phyloP scores from a whole-genome alignment of 2,888 invertebrate species.

The Phengaris arion region DNA sequence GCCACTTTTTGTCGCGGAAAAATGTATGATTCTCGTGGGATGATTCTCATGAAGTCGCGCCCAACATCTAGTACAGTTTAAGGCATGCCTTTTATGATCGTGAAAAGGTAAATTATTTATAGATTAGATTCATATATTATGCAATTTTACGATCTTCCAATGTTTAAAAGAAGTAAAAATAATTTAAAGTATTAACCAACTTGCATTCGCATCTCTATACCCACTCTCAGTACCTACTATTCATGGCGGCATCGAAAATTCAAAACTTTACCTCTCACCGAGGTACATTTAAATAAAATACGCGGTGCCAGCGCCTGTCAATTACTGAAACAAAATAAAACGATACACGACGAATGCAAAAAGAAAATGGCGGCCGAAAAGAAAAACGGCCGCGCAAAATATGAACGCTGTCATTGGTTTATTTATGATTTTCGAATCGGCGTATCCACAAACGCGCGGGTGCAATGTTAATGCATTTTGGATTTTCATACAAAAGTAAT shows the following conservation, averaged over 20 bases:
- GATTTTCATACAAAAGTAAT: not conserved
- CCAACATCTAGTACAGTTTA: no score
- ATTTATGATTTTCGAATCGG: not conserved
- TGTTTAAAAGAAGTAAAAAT: no score
- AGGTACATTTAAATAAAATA: not conserved
- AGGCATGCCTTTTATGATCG: no score
- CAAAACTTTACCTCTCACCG: not conserved
- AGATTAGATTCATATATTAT: no score
- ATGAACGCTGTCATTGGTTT: not conserved
- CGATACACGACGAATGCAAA: not conserved
- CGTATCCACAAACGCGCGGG: not conserved
- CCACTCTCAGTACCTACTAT: not conserved
- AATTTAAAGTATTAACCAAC: no score
- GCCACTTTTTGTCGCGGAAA: no score
- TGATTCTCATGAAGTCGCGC: no score
- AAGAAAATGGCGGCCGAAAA: conserved; percentile 10
- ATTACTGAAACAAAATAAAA: conserved; percentile 8
- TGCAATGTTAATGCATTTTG: not conserved
- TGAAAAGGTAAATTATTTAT: no score
- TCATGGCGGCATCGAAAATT: not conserved
- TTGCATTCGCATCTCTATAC: no score
- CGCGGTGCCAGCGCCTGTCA: not conserved
- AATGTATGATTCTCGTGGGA: no score
- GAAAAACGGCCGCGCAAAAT: not conserved
- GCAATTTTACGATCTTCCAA: no score